phyloP scores from a whole-genome alignment of 2,113 vertebrate genomes.

The Proteles cristata region DNA sequence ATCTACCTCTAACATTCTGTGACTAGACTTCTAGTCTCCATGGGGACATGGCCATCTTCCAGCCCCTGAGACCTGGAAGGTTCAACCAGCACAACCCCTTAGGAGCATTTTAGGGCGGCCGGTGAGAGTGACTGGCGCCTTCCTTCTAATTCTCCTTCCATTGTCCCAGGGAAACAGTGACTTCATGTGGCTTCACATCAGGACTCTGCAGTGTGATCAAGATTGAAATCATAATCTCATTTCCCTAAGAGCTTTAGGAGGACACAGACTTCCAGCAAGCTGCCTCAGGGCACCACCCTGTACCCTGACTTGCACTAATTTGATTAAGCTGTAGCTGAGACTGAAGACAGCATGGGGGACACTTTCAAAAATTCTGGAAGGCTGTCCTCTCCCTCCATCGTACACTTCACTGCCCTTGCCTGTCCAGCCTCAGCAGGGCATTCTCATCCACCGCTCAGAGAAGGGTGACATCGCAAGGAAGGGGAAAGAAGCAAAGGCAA shows the following conservation, averaged over 20 bases:
- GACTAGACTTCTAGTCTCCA: background rate
- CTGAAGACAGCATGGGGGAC: rapidly evolving
- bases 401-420: background rate
- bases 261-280: background rate
- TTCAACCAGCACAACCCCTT: background rate
- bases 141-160: background rate
- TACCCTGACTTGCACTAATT: background rate
- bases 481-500: background rate
- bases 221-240: constrained; percentile 23
- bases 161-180: background rate
- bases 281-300: background rate
- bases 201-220: background rate
- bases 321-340: background rate
- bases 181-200: background rate
- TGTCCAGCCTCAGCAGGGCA: too few species aligned
- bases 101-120: background rate
- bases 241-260: constrained; percentile 27
- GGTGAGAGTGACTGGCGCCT: background rate
- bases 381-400: background rate
- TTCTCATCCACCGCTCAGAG: background rate
- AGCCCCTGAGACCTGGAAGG: background rate
- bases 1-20: background rate
- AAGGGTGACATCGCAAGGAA: background rate
- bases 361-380: background rate
- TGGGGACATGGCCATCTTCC: background rate